These are phyloP conservation scores for Drosophila niveifrons DNA, from an alignment of 2,888 invertebrate species.

Conservation along the genomic window DNA sequence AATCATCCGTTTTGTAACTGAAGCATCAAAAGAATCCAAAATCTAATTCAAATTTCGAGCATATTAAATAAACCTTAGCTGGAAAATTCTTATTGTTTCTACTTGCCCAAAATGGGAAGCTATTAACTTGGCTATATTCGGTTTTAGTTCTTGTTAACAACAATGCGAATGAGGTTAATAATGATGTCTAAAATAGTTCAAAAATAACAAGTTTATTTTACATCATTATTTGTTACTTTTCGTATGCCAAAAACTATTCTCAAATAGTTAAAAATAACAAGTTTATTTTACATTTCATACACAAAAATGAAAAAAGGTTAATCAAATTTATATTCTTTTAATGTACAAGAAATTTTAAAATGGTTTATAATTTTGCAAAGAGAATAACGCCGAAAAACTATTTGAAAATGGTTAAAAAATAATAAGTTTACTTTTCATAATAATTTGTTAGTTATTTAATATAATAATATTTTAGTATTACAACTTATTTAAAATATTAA, in stretches of 20 bases:
- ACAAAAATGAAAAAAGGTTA: too few species aligned
- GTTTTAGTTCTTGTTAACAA: not conserved
- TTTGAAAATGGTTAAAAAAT: not conserved
- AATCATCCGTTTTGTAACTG: not conserved
- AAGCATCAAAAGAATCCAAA: conserved; percentile 5
- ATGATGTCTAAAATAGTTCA: not conserved
- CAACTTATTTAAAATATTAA: too few species aligned
- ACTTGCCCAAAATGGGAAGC: conserved; percentile 10
- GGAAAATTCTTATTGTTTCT: conserved; percentile 13
- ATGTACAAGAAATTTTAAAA: too few species aligned
- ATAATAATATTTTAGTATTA: too few species aligned
- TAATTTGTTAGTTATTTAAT: not conserved
- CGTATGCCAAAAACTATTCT: not conserved
- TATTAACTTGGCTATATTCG: conserved; percentile 14
- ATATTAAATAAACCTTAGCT: conserved; percentile 8
- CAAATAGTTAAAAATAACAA: not conserved
- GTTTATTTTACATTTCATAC: not conserved
- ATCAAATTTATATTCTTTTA: too few species aligned
- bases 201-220: not conserved
- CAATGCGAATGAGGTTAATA: not conserved
- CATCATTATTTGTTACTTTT: not conserved
- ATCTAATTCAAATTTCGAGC: conserved; percentile 15
- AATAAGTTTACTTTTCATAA: not conserved
- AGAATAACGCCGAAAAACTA: too few species aligned
- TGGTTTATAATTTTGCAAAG: too few species aligned